Conservation (phyloP, 2,797 vertebrate genomes). For the Tenualosa ilisha region DNA sequence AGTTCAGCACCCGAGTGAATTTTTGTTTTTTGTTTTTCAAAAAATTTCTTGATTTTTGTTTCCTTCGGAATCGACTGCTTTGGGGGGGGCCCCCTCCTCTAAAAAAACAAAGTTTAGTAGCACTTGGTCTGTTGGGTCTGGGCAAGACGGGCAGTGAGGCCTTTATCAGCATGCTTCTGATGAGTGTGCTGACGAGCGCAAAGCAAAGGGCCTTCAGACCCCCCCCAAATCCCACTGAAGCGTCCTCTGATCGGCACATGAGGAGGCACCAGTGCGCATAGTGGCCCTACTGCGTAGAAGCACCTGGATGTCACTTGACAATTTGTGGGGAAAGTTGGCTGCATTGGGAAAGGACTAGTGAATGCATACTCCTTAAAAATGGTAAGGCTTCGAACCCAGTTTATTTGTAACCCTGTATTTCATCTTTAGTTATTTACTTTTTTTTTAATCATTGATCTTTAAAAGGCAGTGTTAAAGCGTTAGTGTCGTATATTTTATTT, state of each 20-base stretch:
- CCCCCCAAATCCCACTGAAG: slow-evolving; percentile 75
- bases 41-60: slow-evolving; percentile 52
- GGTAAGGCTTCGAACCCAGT: slow-evolving; percentile 80
- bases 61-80: slow-evolving; percentile 40
- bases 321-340: slow-evolving; percentile 92
- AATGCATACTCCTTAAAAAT: slow-evolving; percentile 88
- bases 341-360: slow-evolving; percentile 92
- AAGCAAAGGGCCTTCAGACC: slow-evolving; percentile 85
- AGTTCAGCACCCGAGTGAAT: neutral
- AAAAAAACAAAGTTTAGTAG: slow-evolving; percentile 49
- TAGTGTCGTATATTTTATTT: slow-evolving; percentile 15
- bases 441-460: neutral
- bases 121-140: slow-evolving; percentile 89
- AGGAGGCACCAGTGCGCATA: slow-evolving; percentile 93
- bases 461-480: neutral
- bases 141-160: slow-evolving; percentile 99
- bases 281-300: slow-evolving; percentile 98
- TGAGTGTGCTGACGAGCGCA: slow-evolving; percentile 79
- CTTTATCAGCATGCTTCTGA: slow-evolving; percentile 91
- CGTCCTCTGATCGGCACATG: slow-evolving; percentile 92
- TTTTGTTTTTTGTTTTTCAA: slow-evolving; percentile 55
- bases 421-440: slow-evolving; percentile 29
- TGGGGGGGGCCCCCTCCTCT: slow-evolving; percentile 54
- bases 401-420: slow-evolving; percentile 39
- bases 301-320: slow-evolving; percentile 99